Percentiles rank a stretch among this genome's conserved stretches.
Evolutionary conservation across 2,113 vertebrate species (phyloP).

Genomic region (Hippocampus guttulatus): DNA sequence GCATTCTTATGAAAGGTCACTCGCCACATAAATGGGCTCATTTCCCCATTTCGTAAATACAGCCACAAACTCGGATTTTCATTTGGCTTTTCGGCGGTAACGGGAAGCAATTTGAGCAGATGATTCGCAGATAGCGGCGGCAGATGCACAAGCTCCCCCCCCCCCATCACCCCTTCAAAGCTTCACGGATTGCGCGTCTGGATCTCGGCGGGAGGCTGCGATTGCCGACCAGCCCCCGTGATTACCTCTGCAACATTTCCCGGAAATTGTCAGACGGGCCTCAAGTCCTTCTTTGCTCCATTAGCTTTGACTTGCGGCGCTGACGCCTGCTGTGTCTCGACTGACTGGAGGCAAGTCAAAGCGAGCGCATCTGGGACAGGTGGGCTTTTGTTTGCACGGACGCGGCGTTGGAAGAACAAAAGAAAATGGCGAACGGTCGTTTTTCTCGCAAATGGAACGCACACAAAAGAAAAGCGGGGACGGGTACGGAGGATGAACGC

Average conservation of each 20-base stretch:
- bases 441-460: slow-evolving; percentile 1
- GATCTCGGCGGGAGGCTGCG: slow-evolving; percentile 46
- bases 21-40: slow-evolving; percentile 19
- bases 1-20: slow-evolving; percentile 22
- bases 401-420: neutral
- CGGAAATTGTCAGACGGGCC: slow-evolving; percentile 42
- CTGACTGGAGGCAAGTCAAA: slow-evolving; percentile 12
- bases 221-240: slow-evolving; percentile 50
- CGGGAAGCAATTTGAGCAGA: slow-evolving; percentile 40
- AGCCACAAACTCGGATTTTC: slow-evolving; percentile 23
- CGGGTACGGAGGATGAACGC: no score
- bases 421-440: neutral
- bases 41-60: slow-evolving; percentile 30
- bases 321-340: slow-evolving; percentile 31
- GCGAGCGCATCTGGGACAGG: slow-evolving; percentile 7
- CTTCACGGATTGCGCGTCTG: slow-evolving; percentile 26
- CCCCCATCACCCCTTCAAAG: slow-evolving; percentile 19
- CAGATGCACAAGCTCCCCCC: slow-evolving; percentile 13
- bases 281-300: slow-evolving; percentile 41
- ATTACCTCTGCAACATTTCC: slow-evolving; percentile 53
- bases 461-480: neutral
- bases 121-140: slow-evolving; percentile 34
- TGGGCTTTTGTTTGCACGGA: slow-evolving; percentile 16
- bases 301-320: slow-evolving; percentile 41
- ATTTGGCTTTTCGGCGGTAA: slow-evolving; percentile 35